phyloP scores from a whole-genome alignment of 2,113 vertebrate species.

The Pteruthius melanotis region DNA sequence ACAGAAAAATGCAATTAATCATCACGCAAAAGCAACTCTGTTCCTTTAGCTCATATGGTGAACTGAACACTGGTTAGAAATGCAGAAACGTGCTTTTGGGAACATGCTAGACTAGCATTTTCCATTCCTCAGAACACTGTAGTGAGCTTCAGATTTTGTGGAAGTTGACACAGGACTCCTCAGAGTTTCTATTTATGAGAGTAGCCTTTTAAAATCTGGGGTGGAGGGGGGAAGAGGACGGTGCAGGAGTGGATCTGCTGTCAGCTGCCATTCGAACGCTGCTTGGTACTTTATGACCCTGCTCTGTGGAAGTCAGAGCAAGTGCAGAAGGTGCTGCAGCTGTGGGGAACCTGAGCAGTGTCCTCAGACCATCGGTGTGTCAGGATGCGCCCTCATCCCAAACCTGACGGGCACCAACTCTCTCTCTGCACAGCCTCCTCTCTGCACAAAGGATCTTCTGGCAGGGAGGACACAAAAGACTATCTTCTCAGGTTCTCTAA shows the following conservation, averaged over 20 bases:
- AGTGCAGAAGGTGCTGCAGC: neutral
- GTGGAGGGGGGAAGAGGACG: fast-evolving
- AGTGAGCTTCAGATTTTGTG: neutral
- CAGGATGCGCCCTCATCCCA: neutral
- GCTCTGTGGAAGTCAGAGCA: neutral
- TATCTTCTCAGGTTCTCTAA: neutral
- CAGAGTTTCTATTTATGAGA: neutral
- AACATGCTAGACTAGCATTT: neutral
- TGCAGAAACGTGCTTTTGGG: neutral
- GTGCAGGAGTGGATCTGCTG: neutral
- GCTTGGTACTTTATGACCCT: neutral
- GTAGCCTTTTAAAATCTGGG: neutral
- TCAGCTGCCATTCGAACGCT: neutral
- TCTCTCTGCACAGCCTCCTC: neutral
- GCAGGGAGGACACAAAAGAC: neutral
- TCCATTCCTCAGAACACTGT: neutral
- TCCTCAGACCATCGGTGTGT: neutral
- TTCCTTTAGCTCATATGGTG: neutral
- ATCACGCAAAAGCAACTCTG: neutral
- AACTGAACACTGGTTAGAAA: neutral
- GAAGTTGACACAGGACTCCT: neutral
- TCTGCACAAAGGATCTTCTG: neutral
- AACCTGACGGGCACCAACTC: neutral
- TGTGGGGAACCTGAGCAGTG: neutral
- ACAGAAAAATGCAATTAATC: slow-evolving; percentile 6